phyloP scores from a whole-genome alignment of 2,888 invertebrate species.

The Arrhopalites spinosus region DNA sequence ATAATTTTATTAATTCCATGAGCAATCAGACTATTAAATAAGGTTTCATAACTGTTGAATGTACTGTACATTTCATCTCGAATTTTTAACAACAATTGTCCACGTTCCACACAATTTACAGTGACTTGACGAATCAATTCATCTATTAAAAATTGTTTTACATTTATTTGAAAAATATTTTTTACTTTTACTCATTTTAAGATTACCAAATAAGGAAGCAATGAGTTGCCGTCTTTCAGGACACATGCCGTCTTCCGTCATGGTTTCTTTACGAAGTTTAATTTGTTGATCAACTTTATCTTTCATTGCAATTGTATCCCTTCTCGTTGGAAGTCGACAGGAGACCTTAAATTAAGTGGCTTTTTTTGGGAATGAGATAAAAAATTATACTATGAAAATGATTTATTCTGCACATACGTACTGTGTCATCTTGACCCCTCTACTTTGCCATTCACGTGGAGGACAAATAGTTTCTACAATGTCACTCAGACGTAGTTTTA shows the following conservation, averaged over 20 bases:
- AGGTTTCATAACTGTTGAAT: not conserved
- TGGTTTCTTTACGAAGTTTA: not conserved
- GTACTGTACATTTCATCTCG: slow-evolving; percentile 15
- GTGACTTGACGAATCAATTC: slow-evolving; percentile 20
- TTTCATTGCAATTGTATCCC: slow-evolving; percentile 10
- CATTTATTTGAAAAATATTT: not conserved
- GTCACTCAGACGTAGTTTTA: not conserved
- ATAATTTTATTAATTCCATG: not conserved
- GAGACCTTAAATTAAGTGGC: not conserved
- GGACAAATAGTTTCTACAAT: slow-evolving; percentile 6
- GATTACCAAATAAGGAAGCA: not conserved
- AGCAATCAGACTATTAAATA: slow-evolving; percentile 15
- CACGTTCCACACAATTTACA: slow-evolving; percentile 26
- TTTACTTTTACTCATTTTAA: not conserved
- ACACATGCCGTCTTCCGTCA: slow-evolving; percentile 20
- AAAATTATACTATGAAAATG: not conserved
- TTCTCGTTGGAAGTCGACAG: not conserved
- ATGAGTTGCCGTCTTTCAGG: not conserved
- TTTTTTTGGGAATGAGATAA: not conserved
- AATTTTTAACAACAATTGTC: slow-evolving; percentile 3
- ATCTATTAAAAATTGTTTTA: slow-evolving; percentile 7
- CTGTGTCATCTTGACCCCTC: slow-evolving; percentile 1
- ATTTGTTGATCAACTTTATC: not conserved
- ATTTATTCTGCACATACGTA: not conserved
- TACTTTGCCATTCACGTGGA: slow-evolving; percentile 3